Base-by-base conservation (phyloP, 2,113 vertebrate genomes). In the Cinclus cinclus region DNA sequence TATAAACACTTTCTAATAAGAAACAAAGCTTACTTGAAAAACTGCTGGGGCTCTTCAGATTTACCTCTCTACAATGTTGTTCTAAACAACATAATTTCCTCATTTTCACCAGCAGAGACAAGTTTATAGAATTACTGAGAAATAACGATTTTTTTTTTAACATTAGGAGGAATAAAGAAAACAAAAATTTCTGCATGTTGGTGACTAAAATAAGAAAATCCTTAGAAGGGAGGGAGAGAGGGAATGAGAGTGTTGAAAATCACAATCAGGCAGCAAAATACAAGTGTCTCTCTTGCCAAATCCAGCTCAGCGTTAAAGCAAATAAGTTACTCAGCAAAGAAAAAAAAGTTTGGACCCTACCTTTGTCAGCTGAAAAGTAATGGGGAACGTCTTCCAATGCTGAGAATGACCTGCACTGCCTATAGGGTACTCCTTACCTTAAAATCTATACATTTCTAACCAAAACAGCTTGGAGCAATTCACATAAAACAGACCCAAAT, bases 401-500 rank as follows among this genome's bases (percentile, higher is more conserved):
- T 93, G 94, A 94, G 94, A 97, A 64, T 96, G 98, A 98, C 97
- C 97, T 96, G 94, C 82, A 63, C 94, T 96, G 97, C 82, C 94
- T 97, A 82, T 74, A 58, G 52, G 63, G 95, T 67, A 84, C 83
- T 91, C 91, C 96, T 98, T 98, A 98, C 98, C 98, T 98, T 97
- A 97, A 98, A 97, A 97, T 97, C 97, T 97, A 96, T 97, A 97
- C 97, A 96, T 98, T 98, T 97, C 96, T 97, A 98, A 98, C 93
- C 96, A 98, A 98, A 98, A 98, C 98, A 98, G 97, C 98, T 98
- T 98, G 98, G 98, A 98, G 98, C 98, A 98, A 98, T 98, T 98
- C 98, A 97, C 96, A 97, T 97, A 98, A 98, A 98, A 97, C 98
- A 98, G 97, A 97, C 97, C 98, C 97, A 98, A 98, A 98, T 98